These are phyloP conservation scores for Tachina grossa DNA, from an alignment of 2,888 invertebrate genomes.

Conservation along the genomic window DNA sequence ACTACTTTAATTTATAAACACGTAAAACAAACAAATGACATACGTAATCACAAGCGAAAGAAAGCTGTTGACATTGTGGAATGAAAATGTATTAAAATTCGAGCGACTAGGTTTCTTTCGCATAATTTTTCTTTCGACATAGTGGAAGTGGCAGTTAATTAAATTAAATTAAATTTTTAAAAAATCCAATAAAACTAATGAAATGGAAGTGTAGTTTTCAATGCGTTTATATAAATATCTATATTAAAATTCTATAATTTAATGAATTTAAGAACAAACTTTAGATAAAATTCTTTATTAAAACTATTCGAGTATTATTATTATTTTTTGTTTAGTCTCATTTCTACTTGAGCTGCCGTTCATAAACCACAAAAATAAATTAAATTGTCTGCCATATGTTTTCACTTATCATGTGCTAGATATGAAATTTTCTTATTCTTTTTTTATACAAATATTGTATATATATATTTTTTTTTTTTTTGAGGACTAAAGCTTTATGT, in stretches of 20 bases:
- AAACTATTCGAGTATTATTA: not conserved
- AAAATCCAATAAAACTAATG: not conserved
- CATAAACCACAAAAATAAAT: slow-evolving; percentile 65
- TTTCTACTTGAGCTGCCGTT: slow-evolving; percentile 9
- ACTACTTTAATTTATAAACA: no score
- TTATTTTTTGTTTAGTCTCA: slow-evolving; percentile 14
- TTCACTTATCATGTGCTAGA: slow-evolving; percentile 69
- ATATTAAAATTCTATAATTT: not conserved
- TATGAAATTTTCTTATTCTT: slow-evolving; percentile 43
- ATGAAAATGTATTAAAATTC: no score
- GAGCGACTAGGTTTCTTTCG: no score
- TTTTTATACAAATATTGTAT: not conserved
- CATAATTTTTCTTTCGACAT: no score
- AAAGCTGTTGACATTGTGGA: no score
- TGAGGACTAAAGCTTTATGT: not conserved
- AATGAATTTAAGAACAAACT: slow-evolving; percentile 12
- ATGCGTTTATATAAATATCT: no score
- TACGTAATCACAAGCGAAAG: no score
- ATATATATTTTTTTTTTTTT: no score
- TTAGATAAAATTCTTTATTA: slow-evolving; percentile 36
- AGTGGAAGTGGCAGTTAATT: no score
- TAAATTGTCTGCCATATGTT: slow-evolving; percentile 67
- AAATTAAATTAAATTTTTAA: no score
- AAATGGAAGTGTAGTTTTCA: not conserved
- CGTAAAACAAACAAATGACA: no score